phyloP scores from a whole-genome alignment of 2,113 vertebrate species.

The Callipepla squamata region DNA sequence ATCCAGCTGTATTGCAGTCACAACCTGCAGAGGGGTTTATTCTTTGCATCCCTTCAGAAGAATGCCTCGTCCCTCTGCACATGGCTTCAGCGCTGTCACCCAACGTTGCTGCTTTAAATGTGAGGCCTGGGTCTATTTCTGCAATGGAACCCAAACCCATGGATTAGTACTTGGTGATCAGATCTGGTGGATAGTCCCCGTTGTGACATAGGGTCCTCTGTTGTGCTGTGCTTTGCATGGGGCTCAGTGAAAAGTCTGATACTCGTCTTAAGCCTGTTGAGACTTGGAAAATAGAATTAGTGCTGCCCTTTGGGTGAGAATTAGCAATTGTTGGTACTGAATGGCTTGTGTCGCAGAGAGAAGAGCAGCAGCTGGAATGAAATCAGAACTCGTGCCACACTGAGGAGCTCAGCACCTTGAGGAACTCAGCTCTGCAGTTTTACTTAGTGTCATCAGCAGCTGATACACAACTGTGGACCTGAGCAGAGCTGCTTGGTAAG shows the following conservation, averaged over 20 bases:
- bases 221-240: background rate
- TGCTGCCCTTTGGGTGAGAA: background rate
- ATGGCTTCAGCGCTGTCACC: accelerated
- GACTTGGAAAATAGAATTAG: background rate
- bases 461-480: background rate
- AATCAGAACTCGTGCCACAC: background rate
- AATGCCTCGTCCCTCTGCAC: accelerated
- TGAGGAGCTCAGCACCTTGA: background rate
- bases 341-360: background rate
- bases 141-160: background rate
- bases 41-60: background rate
- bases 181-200: background rate
- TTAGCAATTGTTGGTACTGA: background rate
- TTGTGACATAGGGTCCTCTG: accelerated
- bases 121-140: background rate
- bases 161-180: background rate
- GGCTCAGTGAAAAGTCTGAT: background rate
- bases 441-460: background rate
- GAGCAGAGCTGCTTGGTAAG: background rate
- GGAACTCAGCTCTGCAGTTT: background rate
- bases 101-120: background rate
- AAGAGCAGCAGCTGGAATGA: background rate
- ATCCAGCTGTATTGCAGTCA: accelerated
- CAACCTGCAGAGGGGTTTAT: background rate
- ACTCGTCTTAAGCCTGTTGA: background rate